phyloP scores from a whole-genome alignment of 2,113 vertebrate genomes.

The Panthera tigris region DNA sequence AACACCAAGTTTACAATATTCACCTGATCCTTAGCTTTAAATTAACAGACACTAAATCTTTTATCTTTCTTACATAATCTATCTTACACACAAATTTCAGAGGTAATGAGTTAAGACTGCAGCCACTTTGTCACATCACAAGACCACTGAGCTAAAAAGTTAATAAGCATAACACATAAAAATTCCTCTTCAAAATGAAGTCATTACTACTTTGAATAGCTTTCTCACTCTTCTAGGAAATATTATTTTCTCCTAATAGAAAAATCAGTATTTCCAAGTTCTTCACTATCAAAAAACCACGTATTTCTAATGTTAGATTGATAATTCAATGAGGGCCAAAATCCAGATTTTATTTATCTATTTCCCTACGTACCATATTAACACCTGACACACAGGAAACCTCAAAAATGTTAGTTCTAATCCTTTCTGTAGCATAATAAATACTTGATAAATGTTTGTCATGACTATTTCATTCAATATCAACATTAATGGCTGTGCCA shows the following conservation, averaged over 20 bases:
- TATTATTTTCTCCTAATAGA: not conserved
- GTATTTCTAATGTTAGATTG: not conserved
- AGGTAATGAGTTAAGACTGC: constrained; percentile 29
- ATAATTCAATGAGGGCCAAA: constrained; percentile 2
- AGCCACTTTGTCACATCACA: not conserved
- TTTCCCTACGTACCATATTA: not conserved
- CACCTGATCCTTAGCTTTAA: not conserved
- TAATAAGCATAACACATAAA: not conserved
- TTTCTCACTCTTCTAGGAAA: not conserved
- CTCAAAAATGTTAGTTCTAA: not conserved
- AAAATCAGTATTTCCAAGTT: not conserved
- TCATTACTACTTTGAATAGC: constrained; percentile 1
- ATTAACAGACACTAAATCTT: not conserved
- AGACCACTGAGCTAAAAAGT: not conserved
- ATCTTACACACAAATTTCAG: not conserved
- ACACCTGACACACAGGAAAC: not conserved
- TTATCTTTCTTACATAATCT: not conserved
- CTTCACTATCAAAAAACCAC: constrained; percentile 13
- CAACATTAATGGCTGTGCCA: constrained; percentile 4
- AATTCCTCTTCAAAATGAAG: not conserved
- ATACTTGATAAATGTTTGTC: not conserved
- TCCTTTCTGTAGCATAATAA: not conserved
- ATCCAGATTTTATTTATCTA: not conserved
- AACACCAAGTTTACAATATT: not conserved
- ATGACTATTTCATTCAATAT: not conserved